These are phyloP conservation scores for Halichondria panicea DNA, from an alignment of 37 sponge, comb jelly and placozoan species.

Conservation along the genomic window DNA sequence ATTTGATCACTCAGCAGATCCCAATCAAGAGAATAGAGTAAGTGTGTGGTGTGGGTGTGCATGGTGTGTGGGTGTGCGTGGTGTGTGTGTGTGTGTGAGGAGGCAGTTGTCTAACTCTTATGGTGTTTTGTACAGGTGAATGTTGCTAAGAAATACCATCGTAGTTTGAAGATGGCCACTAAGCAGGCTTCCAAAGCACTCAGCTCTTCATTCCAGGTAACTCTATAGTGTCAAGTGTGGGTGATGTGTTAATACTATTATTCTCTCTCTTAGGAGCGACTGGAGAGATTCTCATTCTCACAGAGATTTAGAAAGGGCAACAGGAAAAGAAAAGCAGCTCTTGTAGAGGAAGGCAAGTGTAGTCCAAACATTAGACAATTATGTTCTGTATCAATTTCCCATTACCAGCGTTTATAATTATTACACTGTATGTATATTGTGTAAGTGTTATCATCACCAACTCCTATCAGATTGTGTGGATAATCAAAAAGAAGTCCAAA, in stretches of 20 bases:
- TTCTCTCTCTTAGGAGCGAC: background rate
- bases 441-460: too few species aligned
- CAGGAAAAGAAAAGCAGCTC: background rate
- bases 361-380: too few species aligned
- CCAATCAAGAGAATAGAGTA: conserved; percentile 10
- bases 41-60: background rate
- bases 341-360: too few species aligned
- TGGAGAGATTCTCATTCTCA: background rate
- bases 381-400: too few species aligned
- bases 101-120: background rate
- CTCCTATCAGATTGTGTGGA: too few species aligned
- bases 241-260: background rate
- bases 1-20: conserved; percentile 13
- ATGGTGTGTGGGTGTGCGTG: background rate
- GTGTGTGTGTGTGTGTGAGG: background rate
- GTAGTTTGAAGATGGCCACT: conserved; percentile 1
- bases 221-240: background rate
- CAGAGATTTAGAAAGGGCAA: background rate
- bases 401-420: too few species aligned
- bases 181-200: conserved; percentile 34
- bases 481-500: too few species aligned
- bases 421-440: too few species aligned
- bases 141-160: conserved; percentile 21
- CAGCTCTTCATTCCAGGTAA: conserved; percentile 4
- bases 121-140: background rate